Evolutionary conservation across 2,888 invertebrate genomes (phyloP).

Genomic region (Ditylenchus weischeri): DNA sequence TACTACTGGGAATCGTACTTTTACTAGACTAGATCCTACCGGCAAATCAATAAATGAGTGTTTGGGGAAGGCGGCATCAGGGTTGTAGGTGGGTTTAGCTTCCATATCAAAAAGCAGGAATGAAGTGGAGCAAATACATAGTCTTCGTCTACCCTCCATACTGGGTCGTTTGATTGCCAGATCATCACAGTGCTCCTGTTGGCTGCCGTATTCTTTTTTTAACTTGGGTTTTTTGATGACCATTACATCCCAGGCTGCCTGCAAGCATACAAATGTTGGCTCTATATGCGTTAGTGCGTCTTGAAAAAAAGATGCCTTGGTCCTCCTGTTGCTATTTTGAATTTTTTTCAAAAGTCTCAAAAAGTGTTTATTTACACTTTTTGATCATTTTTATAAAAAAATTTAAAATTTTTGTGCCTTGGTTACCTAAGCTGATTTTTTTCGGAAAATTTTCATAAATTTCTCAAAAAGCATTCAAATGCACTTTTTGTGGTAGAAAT

Average conservation of each 20-base stretch:
- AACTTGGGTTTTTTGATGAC: slow-evolving; percentile 32
- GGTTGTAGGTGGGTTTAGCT: slow-evolving; percentile 23
- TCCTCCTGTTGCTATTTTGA: too few species aligned
- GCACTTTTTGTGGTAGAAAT: too few species aligned
- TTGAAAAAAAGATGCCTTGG: too few species aligned
- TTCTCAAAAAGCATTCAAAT: too few species aligned
- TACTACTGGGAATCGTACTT: background rate
- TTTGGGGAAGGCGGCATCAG: slow-evolving; percentile 30
- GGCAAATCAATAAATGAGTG: slow-evolving; percentile 30
- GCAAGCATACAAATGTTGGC: background rate
- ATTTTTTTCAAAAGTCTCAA: too few species aligned
- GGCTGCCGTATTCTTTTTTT: slow-evolving; percentile 21
- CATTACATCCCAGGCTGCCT: slow-evolving; percentile 38
- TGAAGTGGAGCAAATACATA: slow-evolving; percentile 29
- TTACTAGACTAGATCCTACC: slow-evolving; percentile 20
- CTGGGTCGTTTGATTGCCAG: slow-evolving; percentile 20
- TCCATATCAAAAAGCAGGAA: slow-evolving; percentile 38
- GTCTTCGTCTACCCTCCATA: slow-evolving; percentile 27
- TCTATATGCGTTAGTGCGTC: too few species aligned
- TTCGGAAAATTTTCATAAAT: too few species aligned
- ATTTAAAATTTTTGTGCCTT: too few species aligned
- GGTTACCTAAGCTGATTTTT: too few species aligned
- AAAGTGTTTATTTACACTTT: too few species aligned
- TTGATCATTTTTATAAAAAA: too few species aligned
- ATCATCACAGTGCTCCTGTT: slow-evolving; percentile 21